Base-by-base conservation (phyloP, 2,113 vertebrate species). In the Syrmaticus mikado region DNA sequence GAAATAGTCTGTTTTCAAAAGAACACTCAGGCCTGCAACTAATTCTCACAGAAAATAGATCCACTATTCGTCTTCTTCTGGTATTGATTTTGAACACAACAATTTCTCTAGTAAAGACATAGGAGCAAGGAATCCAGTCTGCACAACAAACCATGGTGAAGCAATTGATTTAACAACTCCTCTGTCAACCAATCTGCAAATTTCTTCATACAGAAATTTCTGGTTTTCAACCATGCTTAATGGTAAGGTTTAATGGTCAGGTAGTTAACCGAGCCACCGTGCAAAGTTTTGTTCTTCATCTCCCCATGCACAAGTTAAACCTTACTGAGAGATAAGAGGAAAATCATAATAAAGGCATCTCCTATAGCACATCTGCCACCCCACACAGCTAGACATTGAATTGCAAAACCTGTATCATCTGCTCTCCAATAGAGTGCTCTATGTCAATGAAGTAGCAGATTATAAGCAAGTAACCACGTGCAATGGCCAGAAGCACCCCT, bases 221-320 rank as follows among this genome's bases (percentile, higher is more conserved):
- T 41, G 43, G 11, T 25, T 95, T 94, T 83, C 50, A 92, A 82
- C 68, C 64, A 40, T 4, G 12, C 82, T 82, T 90, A 43, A 17
- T 17, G 41, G 41, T 16, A 43, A 43, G 15, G 70, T 28, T 32
- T 60, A 71, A 93, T 50, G 92, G 52, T 75, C 79, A 90, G 66
- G 83, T 55, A 79, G 58, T 80, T 96, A 77, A 93, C 94, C 52
- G 89, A 88, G 73, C 45, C 71, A 64, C 53, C 83, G 76, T 50
- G 82, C 78, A 34, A 70, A 72, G 82, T 94, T 95, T 84, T 73
- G 87, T 80, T 96, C 65, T 81, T 86, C 22, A 28, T 71, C 95
- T 82, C 43, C 80, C 75, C 8, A 30, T 82, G 55, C 74, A 83
- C 55, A 82, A 80, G 86, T 48, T 64, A 82, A 95, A 80, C 71